Conservation (phyloP, 2,797 vertebrate species). For the Coregonus ussuriensis region DNA sequence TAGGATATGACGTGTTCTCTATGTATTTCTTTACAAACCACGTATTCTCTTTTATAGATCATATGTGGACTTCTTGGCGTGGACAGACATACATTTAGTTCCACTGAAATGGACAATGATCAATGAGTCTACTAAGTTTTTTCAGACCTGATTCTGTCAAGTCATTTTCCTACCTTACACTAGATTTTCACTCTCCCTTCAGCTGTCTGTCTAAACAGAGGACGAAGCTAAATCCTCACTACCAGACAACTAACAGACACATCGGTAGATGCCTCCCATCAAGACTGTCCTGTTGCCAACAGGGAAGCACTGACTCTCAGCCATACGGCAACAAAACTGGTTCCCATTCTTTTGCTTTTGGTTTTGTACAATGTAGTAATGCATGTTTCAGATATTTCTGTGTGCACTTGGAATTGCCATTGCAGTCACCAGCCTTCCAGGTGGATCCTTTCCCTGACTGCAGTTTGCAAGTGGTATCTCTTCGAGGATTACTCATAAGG, state of each 20-base stretch:
- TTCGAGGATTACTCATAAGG: slow-evolving; percentile 63
- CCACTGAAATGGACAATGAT: slow-evolving; percentile 42
- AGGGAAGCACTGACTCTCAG: slow-evolving; percentile 28
- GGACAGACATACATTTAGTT: slow-evolving; percentile 21
- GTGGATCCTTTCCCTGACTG: slow-evolving; percentile 43
- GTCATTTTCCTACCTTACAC: slow-evolving; percentile 76
- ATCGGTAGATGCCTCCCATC: slow-evolving; percentile 76
- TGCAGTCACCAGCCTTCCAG: slow-evolving; percentile 55
- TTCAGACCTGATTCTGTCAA: slow-evolving; percentile 62
- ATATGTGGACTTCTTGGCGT: slow-evolving; percentile 37
- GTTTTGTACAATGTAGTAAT: slow-evolving; percentile 80
- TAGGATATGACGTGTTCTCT: slow-evolving; percentile 31
- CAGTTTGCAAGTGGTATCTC: slow-evolving; percentile 55
- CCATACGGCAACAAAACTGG: slow-evolving; percentile 53
- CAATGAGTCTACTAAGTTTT: slow-evolving; percentile 52
- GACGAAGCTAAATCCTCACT: no score
- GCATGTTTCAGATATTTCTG: slow-evolving; percentile 81
- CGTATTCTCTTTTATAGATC: slow-evolving; percentile 8
- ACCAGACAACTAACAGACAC: slow-evolving; percentile 41
- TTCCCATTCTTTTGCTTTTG: slow-evolving; percentile 59
- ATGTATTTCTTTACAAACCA: slow-evolving; percentile 46
- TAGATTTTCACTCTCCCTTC: slow-evolving; percentile 79
- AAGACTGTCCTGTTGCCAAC: slow-evolving; percentile 56
- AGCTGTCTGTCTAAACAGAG: slow-evolving; percentile 58
- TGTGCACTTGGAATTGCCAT: slow-evolving; percentile 69